Base-by-base conservation (phyloP, 2,113 vertebrate species). In the Oryzias melastigma region DNA sequence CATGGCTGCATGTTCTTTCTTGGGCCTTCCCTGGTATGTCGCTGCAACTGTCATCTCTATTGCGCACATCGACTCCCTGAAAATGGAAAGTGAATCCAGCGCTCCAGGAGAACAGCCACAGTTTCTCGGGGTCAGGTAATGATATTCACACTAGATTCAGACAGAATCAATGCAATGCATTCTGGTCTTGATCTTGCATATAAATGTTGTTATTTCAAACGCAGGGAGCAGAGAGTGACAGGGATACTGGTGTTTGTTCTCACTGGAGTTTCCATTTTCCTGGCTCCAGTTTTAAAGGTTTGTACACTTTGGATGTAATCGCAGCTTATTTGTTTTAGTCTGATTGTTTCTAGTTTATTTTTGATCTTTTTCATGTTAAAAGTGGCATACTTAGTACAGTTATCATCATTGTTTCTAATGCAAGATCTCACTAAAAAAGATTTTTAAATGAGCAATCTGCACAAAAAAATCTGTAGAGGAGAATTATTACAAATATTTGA, bases 1-100 rank as follows among this genome's bases (percentile, higher is more conserved):
- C 27, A 92, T 99, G 95, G 96, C 91, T 0, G 60, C 84, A 57
- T 98, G 97, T 88, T 99, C 96, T 50, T 95, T 98, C 87, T 86
- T 94, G 93, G 96, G 97, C 15, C 89, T 99, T 10, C 97, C 96
- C 52, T 98, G 97, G 97, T 99, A 99, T 0, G 97, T 99, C 35
- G 97, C 97, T 0, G 97, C 97, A 83, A 99, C 97, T 0, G 96
- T 99, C 85, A 98, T 99, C 88, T 99, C 97, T 85, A 98, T 99
- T 5, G 96, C 97, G 63, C 97, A 98, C 93, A 97, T 98, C 2
- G 96, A 99, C 87, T 98, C 96, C 47, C 87, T 99, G 64, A 99
- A 94, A 86, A 99, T 98, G 97, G 97, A 99, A 90, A 98, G 96
- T 0, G 97, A 95, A 88, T 97, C 96, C 77, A 98, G 94, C 0